Evolutionary conservation across 1,140 invertebrate species (phyloP), one percentile per base, ranked within the genome.

Genomic region (Chelonus insularis): DNA sequence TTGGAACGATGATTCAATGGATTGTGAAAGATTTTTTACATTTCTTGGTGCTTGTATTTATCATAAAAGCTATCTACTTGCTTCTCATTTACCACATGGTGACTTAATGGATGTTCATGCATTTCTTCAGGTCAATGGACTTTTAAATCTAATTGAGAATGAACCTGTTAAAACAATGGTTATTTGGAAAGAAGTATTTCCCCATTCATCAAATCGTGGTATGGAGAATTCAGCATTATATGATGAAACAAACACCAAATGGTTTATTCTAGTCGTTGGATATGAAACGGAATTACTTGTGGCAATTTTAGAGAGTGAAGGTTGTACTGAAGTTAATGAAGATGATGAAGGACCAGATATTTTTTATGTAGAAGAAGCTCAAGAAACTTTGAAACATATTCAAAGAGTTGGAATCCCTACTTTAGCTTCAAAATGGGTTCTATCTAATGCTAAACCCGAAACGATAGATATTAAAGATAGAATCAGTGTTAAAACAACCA

Each of bases 1-100:
- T 77, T 91, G 89, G 89, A 91, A 89, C 71, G 89, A 91, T 75
- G 89, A 91, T 74, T 86, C 89, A 1, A 82, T 91, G 72, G 88
- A 90, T 68, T 91, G 88, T 67, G 89, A 91, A 82, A 79, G 90
- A 39, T 76, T 92, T 12, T 91, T 90, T 68, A 90, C 89, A 11
- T 88, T 93, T 36, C 80, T 91, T 52, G 91, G 90, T 6, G 86
- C 87, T 16, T 89, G 88, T 61, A 69, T 91, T 32, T 92, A 89
- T 73, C 90, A 89, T 65, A 85, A 87, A 65, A 86, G 84, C 14
- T 90, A 90, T 73, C 76, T 92, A 39, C 69, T 92, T 23, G 86
- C 86, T 59, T 89, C 88, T 9, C 90, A 92, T 79, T 81, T 92
- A 52, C 83, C 86, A 56, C 82, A 88, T 51, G 84, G 87, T 57